Base-by-base conservation (phyloP, 2,888 invertebrate genomes). In the Uloborus plumipes region DNA sequence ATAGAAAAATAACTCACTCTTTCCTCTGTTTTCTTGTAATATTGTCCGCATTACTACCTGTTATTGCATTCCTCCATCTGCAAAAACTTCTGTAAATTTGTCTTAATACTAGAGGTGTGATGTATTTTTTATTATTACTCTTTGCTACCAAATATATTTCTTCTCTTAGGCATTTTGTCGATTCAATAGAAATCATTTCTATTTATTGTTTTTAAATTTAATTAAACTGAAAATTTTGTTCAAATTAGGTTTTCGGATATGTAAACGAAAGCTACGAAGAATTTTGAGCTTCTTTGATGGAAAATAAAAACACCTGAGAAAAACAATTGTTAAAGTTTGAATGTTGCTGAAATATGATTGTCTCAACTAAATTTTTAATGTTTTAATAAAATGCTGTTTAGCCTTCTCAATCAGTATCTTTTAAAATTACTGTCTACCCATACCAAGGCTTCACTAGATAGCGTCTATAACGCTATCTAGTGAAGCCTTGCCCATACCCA, bases 61-160 rank as follows among this genome's bases (percentile, higher is more conserved):
- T 31, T 4, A 71, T 20, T 20, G 65, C 26, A 14, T 58, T 14
- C 1, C 77, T 70, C 77, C 77, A 78, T 59, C 51, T 47, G 16
- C 50, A 72, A 58, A 71, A 72, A 15, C 64, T 58, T n/a, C 71
- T 65, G 22, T 72, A 78, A 14, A 71, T 59, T 39, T 72, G 49
- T 18, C 77, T 70, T 20, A 78, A 55, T 49, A 55, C 18, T 3
- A 31, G 13, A 1, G 78, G 78, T 9, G 71, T 72, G 18, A 78
- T 49, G 16, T 71, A 78, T 49, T 18, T 65, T 26, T 26, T 11
- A 18, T 20, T n/a, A 55, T 55, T 18, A 14, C n/a, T n/a, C 6
- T 55, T 18, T 1, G 55, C 55, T 55, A 55, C n/a, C 55, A 9
- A n/a, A 18, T n/a, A 55, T 55, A 55, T 14, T 14, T n/a, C 55